phyloP scores from a whole-genome alignment of 2,888 invertebrate species.

The Nomada ferruginata region DNA sequence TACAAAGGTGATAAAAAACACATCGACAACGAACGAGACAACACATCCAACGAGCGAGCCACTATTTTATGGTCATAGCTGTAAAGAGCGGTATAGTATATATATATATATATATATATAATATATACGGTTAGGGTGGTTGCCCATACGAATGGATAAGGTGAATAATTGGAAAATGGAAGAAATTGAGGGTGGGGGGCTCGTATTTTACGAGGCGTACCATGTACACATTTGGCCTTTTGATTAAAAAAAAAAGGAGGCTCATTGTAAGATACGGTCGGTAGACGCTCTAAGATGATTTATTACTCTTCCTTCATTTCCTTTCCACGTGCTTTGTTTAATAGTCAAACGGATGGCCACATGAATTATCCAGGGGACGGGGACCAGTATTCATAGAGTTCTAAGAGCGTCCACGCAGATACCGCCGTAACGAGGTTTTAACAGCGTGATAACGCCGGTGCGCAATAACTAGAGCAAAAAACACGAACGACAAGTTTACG shows the following conservation, averaged over 20 bases:
- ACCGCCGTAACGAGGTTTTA: slow-evolving; percentile 69
- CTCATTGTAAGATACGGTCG: slow-evolving; percentile 60
- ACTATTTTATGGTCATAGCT: slow-evolving; percentile 83
- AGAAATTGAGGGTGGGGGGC: slow-evolving; percentile 37
- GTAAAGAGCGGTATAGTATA: slow-evolving; percentile 77
- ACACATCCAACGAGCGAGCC: slow-evolving; percentile 85
- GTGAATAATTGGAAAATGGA: slow-evolving; percentile 50
- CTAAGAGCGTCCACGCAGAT: slow-evolving; percentile 73
- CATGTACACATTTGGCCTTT: slow-evolving; percentile 56
- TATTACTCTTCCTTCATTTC: not conserved
- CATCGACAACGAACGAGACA: slow-evolving; percentile 84
- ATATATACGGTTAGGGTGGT: slow-evolving; percentile 67
- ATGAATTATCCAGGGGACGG: slow-evolving; percentile 17
- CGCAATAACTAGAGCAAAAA: slow-evolving; percentile 72
- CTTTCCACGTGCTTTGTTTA: not conserved
- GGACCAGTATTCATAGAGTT: slow-evolving; percentile 35
- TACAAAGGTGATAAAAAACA: slow-evolving; percentile 83
- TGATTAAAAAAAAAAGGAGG: slow-evolving; percentile 53
- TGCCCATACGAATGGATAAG: slow-evolving; percentile 67
- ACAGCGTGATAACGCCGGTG: slow-evolving; percentile 73
- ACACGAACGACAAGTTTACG: slow-evolving; percentile 76
- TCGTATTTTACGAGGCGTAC: slow-evolving; percentile 56
- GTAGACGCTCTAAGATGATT: slow-evolving; percentile 69
- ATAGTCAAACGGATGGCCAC: slow-evolving; percentile 17
- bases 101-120: slow-evolving; percentile 58